phyloP scores from a whole-genome alignment of 2,888 invertebrate genomes.

The Augiades crinisus region DNA sequence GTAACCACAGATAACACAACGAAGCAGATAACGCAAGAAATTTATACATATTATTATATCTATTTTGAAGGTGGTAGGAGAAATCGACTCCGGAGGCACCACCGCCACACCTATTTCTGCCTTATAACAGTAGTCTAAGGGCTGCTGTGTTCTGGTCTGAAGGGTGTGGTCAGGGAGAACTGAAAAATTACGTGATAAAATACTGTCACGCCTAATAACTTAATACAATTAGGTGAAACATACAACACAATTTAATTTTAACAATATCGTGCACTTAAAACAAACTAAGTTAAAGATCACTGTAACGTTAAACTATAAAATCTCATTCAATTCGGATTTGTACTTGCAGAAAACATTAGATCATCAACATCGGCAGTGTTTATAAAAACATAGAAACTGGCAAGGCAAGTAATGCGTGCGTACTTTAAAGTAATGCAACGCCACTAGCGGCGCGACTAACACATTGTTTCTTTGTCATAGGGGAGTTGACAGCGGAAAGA shows the following conservation, averaged over 20 bases:
- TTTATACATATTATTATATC: no score
- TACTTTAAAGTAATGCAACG: slow-evolving; percentile 56
- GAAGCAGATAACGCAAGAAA: no score
- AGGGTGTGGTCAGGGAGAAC: no score
- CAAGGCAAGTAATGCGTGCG: slow-evolving; percentile 78
- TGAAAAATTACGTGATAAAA: slow-evolving; percentile 69
- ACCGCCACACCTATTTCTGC: no score
- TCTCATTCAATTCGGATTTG: slow-evolving; percentile 80
- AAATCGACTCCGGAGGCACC: no score
- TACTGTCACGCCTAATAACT: slow-evolving; percentile 76
- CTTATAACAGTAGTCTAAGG: no score
- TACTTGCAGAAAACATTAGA: slow-evolving; percentile 77
- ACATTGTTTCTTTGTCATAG: slow-evolving; percentile 71
- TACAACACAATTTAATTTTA: slow-evolving; percentile 77
- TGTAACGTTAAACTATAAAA: slow-evolving; percentile 77
- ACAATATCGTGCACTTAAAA: slow-evolving; percentile 79
- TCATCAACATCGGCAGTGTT: slow-evolving; percentile 71
- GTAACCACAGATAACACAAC: no score
- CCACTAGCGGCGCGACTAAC: slow-evolving; percentile 43
- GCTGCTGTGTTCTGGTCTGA: no score
- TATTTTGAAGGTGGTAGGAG: no score
- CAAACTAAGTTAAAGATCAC: slow-evolving; percentile 77
- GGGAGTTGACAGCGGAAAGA: slow-evolving; percentile 73
- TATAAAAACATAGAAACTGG: slow-evolving; percentile 79
- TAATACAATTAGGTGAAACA: slow-evolving; percentile 77